These are phyloP conservation scores for Dasyornis broadbenti DNA, from an alignment of 2,113 vertebrate species.

Conservation along the genomic window DNA sequence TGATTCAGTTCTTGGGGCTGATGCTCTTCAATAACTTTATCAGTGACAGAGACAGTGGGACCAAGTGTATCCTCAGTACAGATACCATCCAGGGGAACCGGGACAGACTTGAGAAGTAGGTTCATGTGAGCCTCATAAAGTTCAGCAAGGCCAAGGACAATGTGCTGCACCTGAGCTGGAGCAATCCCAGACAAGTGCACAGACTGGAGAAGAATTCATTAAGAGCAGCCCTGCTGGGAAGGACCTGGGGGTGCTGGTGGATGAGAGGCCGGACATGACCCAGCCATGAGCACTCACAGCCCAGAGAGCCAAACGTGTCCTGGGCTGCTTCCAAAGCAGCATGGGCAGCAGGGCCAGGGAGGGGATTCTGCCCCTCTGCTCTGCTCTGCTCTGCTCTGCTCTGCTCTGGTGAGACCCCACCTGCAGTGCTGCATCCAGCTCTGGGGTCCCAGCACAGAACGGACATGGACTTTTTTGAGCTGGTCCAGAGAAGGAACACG, in stretches of 20 bases:
- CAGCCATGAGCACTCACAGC: background rate
- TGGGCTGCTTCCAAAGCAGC: background rate
- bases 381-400: background rate
- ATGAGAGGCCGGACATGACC: background rate
- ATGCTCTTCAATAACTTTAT: background rate
- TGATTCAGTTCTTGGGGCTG: background rate
- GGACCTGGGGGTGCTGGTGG: background rate
- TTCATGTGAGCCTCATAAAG: background rate
- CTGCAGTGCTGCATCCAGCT: background rate
- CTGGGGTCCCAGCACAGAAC: background rate
- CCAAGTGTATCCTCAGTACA: fast-evolving
- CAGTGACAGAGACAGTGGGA: background rate
- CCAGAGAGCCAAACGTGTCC: background rate
- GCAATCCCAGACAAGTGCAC: background rate
- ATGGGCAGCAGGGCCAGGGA: background rate
- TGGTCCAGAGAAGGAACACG: background rate
- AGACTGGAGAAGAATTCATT: background rate
- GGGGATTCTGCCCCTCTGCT: background rate
- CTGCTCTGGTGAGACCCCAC: background rate
- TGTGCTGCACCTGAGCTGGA: background rate
- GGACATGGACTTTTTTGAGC: background rate
- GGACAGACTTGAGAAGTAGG: fast-evolving
- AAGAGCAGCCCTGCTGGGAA: background rate
- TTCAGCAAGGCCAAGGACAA: background rate
- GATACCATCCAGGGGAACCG: background rate